A percentile compares a stretch with the other conserved stretches of the same genome.
phyloP scores from a whole-genome alignment of 1,140 invertebrate species.

The Drosophila mayri region DNA sequence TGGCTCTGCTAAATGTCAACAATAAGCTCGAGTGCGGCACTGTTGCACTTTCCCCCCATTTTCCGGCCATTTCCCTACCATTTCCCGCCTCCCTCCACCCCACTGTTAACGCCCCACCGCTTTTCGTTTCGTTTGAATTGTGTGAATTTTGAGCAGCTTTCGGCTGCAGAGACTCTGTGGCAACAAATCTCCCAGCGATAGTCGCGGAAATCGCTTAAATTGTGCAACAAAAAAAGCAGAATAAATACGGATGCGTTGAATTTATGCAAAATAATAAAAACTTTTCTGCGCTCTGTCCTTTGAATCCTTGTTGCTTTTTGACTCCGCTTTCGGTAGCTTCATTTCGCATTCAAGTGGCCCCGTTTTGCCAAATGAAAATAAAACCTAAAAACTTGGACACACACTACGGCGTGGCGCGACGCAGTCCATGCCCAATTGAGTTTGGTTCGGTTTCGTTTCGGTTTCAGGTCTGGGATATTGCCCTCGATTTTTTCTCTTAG shows the following conservation, averaged over 20 bases:
- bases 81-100: neutral
- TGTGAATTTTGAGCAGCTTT: slow-evolving; percentile 60
- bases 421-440: slow-evolving; percentile 70
- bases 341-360: slow-evolving; percentile 80
- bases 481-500: slow-evolving; percentile 12
- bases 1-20: slow-evolving; percentile 51
- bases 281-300: slow-evolving; percentile 18
- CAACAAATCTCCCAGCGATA: slow-evolving; percentile 58
- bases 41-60: slow-evolving; percentile 45
- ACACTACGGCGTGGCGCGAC: slow-evolving; percentile 14
- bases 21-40: slow-evolving; percentile 50
- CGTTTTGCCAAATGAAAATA: slow-evolving; percentile 68
- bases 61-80: slow-evolving; percentile 20
- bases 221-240: slow-evolving; percentile 40
- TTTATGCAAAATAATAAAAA: slow-evolving; percentile 65
- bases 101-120: slow-evolving; percentile 1
- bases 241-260: slow-evolving; percentile 24
- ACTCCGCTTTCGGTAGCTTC: slow-evolving; percentile 48
- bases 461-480: slow-evolving; percentile 15
- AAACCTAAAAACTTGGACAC: slow-evolving; percentile 55
- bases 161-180: slow-evolving; percentile 45
- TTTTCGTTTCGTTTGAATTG: slow-evolving; percentile 26
- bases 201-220: slow-evolving; percentile 53
- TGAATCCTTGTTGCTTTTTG: slow-evolving; percentile 19
- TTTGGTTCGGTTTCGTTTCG: slow-evolving; percentile 40